Conservation (phyloP, 1,140 invertebrate species). For the Hormaphis cornu region DNA sequence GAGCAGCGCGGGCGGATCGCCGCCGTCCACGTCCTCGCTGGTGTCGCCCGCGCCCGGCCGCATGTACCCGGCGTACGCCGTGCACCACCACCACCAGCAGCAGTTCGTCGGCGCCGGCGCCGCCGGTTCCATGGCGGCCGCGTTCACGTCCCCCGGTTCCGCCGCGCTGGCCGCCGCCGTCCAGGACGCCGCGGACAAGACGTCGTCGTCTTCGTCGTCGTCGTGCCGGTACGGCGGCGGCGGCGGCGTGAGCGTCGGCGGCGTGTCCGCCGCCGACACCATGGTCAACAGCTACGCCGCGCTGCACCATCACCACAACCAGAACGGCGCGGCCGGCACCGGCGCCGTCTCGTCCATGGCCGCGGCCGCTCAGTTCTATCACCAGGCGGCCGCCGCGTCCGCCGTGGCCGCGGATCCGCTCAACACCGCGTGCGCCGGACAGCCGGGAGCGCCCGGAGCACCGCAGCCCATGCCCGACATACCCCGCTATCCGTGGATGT, state of each 20-base stretch:
- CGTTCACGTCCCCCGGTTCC: conserved; percentile 46
- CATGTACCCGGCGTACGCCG: conserved; percentile 53
- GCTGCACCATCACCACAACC: conserved; percentile 54
- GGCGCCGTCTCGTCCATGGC: conserved; percentile 60
- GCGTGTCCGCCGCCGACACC: conserved; percentile 56
- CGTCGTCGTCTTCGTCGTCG: conserved; percentile 60
- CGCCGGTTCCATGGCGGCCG: conserved; percentile 55
- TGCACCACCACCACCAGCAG: conserved; percentile 60
- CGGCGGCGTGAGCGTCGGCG: conserved; percentile 50
- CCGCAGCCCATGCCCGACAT: conserved; percentile 73
- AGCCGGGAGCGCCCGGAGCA: conserved; percentile 50
- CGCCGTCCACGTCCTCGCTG: conserved; percentile 47
- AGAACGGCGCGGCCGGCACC: conserved; percentile 55
- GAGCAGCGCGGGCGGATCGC: conserved; percentile 39
- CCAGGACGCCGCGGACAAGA: conserved; percentile 53
- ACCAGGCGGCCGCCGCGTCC: conserved; percentile 61
- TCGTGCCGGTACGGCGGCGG: conserved; percentile 62
- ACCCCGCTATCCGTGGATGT: conserved; percentile 93
- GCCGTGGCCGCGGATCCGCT: conserved; percentile 52
- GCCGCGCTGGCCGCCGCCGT: conserved; percentile 53
- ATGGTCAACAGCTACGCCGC: conserved; percentile 64
- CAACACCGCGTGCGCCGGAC: conserved; percentile 53
- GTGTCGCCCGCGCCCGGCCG: conserved; percentile 45
- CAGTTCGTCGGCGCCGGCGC: conserved; percentile 58
- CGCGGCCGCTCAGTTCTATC: conserved; percentile 77